These are phyloP conservation scores for Geotrypetes seraphini DNA, from an alignment of 2,797 vertebrate genomes.

Conservation along the genomic window DNA sequence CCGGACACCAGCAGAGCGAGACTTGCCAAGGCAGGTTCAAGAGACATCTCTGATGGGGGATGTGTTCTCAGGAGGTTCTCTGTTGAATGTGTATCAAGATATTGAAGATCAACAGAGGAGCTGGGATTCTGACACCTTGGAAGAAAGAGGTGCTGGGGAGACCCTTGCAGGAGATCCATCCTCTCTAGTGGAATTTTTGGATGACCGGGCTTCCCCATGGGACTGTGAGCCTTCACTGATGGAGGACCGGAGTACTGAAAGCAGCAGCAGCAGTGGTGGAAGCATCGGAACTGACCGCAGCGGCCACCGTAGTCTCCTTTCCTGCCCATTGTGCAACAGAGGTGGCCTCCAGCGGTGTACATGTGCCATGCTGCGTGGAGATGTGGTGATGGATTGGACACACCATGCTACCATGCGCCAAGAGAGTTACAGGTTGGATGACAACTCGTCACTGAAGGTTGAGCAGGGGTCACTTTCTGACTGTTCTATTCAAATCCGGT, in stretches of 20 bases:
- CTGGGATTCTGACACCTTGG: constrained; percentile 45
- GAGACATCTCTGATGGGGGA: constrained; percentile 18
- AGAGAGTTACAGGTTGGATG: constrained; percentile 32
- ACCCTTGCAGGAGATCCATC: constrained; percentile 48
- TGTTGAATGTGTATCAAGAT: constrained; percentile 18
- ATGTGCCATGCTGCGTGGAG: constrained; percentile 38
- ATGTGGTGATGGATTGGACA: constrained; percentile 44
- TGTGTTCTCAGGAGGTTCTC: constrained; percentile 13
- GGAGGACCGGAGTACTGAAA: constrained; percentile 43
- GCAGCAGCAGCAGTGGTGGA: constrained; percentile 39
- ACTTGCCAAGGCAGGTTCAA: constrained; percentile 15
- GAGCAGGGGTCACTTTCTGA: constrained; percentile 47
- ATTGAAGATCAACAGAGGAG: constrained; percentile 32
- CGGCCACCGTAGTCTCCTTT: constrained; percentile 28
- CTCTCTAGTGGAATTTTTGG: constrained; percentile 33
- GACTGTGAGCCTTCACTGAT: constrained; percentile 35
- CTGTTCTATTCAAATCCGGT: constrained; percentile 29
- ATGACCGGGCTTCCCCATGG: constrained; percentile 29
- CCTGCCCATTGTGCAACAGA: constrained; percentile 45
- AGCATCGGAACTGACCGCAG: constrained; percentile 16
- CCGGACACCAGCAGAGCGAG: constrained; percentile 3
- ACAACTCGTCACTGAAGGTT: constrained; percentile 44
- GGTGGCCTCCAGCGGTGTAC: constrained; percentile 25
- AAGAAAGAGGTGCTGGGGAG: constrained; percentile 47
- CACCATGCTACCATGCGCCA: constrained; percentile 40